Base-by-base conservation (phyloP, 1,140 invertebrate species). In the Zaprionus gabonicus region DNA sequence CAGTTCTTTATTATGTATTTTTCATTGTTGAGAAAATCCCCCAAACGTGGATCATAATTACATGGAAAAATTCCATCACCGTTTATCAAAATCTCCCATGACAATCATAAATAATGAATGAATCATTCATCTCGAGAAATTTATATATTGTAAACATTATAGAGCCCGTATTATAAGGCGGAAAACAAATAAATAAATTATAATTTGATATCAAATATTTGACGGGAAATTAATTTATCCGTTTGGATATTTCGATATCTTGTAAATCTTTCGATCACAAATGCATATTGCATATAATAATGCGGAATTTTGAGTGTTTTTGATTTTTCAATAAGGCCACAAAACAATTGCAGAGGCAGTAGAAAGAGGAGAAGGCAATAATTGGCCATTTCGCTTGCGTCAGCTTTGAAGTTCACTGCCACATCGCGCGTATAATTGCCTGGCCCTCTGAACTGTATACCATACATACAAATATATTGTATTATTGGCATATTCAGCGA, bases 341-440 rank as follows among this genome's bases (percentile, higher is more conserved):
- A 38, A 51, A 25, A 51, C 17, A 28, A 25, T 23, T 38, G 15
- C 17, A 28, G 15, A 25, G 1, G 1, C 7, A 17, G 15, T 31
- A 44, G n/a, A 38, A 51, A 17, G 5, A 28, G 17, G 28, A 20
- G n/a, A 44, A 44, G 41, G 41, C 25, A 62, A 55, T 62, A 62
- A 62, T 60, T 72, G 23, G 31, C 63, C 25, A 55, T 44, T 76
- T 76, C 60, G 58, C 58, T 74, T 77, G 60, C 74, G 78, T 73
- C 74, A 72, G 63, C 77, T 71, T 70, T 76, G 44, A 79, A 76
- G 73, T 76, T 66, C 72, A 72, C 58, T 58, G 34, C 67, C 27
- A 65, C 58, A 77, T 77, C 63, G 62, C 63, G 76, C 63, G 76
- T 71, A 79, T 79, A 76, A 79, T 79, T 72, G 49, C 27, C 55